Base-by-base conservation (phyloP, 2,888 invertebrate species). In the Alitta virens region DNA sequence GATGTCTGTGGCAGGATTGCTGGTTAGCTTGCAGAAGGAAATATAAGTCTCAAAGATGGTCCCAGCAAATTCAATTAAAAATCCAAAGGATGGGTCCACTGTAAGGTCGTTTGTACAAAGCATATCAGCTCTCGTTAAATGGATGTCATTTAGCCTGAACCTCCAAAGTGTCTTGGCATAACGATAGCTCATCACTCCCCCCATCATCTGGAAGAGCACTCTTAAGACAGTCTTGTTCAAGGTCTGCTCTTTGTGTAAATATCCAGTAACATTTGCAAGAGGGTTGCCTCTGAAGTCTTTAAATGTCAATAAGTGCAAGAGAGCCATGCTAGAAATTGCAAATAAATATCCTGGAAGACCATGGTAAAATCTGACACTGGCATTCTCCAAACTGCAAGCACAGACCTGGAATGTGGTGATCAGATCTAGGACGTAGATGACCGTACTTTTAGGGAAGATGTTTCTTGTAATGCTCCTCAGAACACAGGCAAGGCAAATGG, bases 301-400 rank as follows among this genome's bases (percentile, higher is more conserved):
- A 2, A 63, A 18, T 14, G 63, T 61, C 9, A 54, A 14, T 3
- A 42, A 26, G 50, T 53, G 40, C 65, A 60, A 63, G n/a, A 33
- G 23, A 38, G 51, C 23, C 12, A 63, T 23, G 2, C 18, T 7
- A 27, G 59, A 64, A 5, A 64, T 33, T 23, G 55, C 26, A 23
- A 18, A 16, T 9, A 46, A 24, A 60, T 61, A 67, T 0, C 63
- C 67, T 26, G 38, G 52, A 5, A 27, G 23, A 1, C 67, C 67
- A 50, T 65, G 63, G 43, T 61, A 61, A 2, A 40, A n/a, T 12
- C 65, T 54, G 24, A 67, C 43, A 18, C 59, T 57, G 40, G 60
- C 40, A 42, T 66, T 63, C 53, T 67, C 67, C 33, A 67, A 33
- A 53, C 67, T 67, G 53, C 63, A 65, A 21, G 61, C 65, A 24